Evolutionary conservation across 1,140 invertebrate genomes (phyloP), one percentile per base, ranked within the genome.

Genomic region (Leptinotarsa defecta): DNA sequence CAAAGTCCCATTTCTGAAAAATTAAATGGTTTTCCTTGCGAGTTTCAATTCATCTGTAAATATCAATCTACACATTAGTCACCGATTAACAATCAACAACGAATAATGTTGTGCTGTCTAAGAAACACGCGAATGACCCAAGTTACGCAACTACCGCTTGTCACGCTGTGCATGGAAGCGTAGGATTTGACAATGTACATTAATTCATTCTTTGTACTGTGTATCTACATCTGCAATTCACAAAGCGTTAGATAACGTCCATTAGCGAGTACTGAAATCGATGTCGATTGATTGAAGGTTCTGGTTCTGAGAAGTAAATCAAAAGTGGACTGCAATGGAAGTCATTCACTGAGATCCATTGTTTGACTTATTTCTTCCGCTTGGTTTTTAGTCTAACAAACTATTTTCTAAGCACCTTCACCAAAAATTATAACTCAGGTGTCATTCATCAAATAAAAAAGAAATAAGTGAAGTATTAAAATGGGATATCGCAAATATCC

Each of bases 1-100:
- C 48, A 43, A 68, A 68, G 67, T 68, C 34, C 15, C 34, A 48
- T 43, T 72, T 24, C 24, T 72, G 24, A 15, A 72, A 62, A 72
- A 72, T 61, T n/a, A 57, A 72, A 73, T 27, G 43, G 62, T n/a
- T 15, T 48, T 57, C 3, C 48, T 57, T 19, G 24, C n/a, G 67
- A 64, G 13, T 43, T 43, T 43, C 34, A 43, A 43, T 43, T 43
- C 34, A 11, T 43, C 2, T 43, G 34, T 43, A 43, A 43, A 43
- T 43, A 43, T 43, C 34, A 43, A 43, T 43, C 34, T 43, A 8
- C 8, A 43, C 34, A 43, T 43, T 11, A 43, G 2, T 43, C 34
- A 43, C 34, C 11, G 34, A 43, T 43, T 3, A 43, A 43, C 34
- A 43, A 43, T 43, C 34, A 43, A 43, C 34, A 11, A 43, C 34